Conservation (phyloP, 2,113 vertebrate genomes). For the Aptenodytes forsteri region DNA sequence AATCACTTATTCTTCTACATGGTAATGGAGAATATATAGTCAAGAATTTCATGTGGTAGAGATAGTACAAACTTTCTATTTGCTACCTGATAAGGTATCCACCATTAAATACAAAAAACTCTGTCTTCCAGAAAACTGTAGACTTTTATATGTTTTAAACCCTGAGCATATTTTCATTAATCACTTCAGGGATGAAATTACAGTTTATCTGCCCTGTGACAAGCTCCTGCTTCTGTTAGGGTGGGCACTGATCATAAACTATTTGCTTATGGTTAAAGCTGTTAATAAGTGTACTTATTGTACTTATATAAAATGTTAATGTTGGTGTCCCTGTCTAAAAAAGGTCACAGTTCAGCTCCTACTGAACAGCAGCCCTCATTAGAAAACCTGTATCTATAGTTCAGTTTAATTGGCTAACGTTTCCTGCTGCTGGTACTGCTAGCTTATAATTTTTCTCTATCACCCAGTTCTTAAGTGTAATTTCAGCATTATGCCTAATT, state of each 20-base stretch:
- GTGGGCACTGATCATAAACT: background rate
- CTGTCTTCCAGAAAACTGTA: background rate
- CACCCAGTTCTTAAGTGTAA: background rate
- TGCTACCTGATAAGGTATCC: background rate
- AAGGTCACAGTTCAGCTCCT: background rate
- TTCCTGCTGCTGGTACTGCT: background rate
- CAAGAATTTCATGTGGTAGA: background rate
- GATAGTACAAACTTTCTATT: background rate
- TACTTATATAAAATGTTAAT: background rate
- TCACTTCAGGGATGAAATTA: background rate
- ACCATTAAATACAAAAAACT: background rate
- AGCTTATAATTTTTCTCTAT: background rate
- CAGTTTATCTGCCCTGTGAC: background rate
- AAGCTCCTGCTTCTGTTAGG: background rate
- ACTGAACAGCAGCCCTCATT: background rate
- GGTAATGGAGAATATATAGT: background rate
- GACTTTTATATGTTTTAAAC: background rate
- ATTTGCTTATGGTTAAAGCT: background rate
- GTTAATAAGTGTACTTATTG: background rate
- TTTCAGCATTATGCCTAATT: background rate
- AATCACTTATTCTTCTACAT: background rate
- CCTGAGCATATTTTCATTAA: background rate
- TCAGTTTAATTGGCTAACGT: conserved; percentile 14
- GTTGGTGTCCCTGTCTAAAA: background rate
- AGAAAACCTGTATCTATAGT: background rate